phyloP scores from a whole-genome alignment of 2,888 invertebrate species.

The Eupithecia inturbata region DNA sequence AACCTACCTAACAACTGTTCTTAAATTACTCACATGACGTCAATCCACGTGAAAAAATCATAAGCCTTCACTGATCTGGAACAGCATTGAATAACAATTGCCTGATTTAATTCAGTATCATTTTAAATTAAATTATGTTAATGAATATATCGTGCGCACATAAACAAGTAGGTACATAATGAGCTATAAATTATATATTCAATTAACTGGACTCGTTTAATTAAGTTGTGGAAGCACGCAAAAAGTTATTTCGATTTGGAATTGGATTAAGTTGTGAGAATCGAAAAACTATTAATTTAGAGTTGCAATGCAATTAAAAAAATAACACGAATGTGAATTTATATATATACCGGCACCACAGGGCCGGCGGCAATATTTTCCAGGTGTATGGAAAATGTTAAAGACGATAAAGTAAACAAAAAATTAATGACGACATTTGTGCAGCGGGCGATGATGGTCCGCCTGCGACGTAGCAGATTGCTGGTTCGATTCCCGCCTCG shows the following conservation, averaged over 20 bases:
- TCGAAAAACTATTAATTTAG: background rate
- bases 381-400: no score
- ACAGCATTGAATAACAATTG: conserved; percentile 3
- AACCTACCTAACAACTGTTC: no score
- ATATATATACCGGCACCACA: no score
- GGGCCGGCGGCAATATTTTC: no score
- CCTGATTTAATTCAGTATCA: conserved; percentile 23
- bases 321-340: no score
- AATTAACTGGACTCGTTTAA: conserved; percentile 68
- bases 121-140: conserved; percentile 36
- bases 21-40: background rate
- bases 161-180: conserved; percentile 50
- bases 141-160: conserved; percentile 31
- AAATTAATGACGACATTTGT: no score
- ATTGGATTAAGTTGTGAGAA: background rate
- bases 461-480: no score
- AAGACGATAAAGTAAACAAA: no score
- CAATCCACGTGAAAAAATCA: background rate
- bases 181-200: conserved; percentile 77
- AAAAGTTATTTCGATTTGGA: conserved; percentile 59
- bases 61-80: background rate
- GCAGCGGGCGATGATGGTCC: no score
- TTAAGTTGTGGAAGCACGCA: conserved; percentile 54
- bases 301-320: background rate
- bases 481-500: no score